Evolutionary conservation across 2,113 vertebrate species (phyloP).

Genomic region (Neodontobutis hainanensis): DNA sequence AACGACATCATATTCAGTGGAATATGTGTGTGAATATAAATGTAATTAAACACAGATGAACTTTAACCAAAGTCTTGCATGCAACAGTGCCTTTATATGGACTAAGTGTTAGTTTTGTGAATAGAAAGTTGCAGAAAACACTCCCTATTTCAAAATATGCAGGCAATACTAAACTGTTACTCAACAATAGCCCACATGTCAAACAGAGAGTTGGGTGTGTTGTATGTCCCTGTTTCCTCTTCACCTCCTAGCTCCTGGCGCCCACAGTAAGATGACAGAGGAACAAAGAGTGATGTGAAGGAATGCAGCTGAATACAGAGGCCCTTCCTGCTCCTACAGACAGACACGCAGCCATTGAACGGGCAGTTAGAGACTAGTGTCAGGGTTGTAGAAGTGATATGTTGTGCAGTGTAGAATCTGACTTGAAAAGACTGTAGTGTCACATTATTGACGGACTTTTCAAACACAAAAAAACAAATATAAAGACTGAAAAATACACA

Average conservation of each 20-base stretch:
- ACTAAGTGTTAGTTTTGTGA: no score
- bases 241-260: not conserved
- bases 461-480: no score
- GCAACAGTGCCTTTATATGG: no score
- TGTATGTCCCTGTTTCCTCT: not conserved
- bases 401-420: not conserved
- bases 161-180: not conserved
- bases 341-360: conserved; percentile 10
- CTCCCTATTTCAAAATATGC: not conserved
- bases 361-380: not conserved
- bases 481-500: no score
- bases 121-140: not conserved
- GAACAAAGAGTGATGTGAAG: conserved; percentile 37
- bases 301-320: conserved; percentile 19
- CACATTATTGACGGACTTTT: no score
- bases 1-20: no score
- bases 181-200: conserved; percentile 10
- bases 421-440: no score
- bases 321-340: conserved; percentile 18
- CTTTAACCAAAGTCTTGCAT: no score
- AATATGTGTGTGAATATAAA: no score
- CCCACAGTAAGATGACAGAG: conserved; percentile 29
- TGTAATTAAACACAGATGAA: no score
- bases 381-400: conserved; percentile 17
- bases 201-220: not conserved